A percentile compares a stretch with the other conserved stretches of the same genome.
phyloP scores from a whole-genome alignment of 2,888 invertebrate genomes.

The Serripes groenlandicus region DNA sequence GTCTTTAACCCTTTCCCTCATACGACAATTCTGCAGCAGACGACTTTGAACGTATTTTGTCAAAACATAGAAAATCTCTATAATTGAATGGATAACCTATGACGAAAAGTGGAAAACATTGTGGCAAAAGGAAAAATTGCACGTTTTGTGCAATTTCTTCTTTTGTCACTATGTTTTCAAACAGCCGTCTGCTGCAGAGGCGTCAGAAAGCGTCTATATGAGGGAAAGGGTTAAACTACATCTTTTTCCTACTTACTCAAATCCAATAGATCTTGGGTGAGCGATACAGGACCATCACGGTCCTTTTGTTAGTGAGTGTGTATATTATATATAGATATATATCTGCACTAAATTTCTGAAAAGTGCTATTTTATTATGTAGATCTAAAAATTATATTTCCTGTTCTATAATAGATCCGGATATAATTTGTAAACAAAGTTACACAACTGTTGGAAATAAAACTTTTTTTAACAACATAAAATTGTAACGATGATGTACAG shows the following conservation, averaged over 20 bases:
- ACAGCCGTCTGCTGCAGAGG: not conserved
- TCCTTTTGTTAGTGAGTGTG: too few species aligned
- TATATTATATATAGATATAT: too few species aligned
- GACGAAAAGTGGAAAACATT: not conserved
- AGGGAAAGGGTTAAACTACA: not conserved
- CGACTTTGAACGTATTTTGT: not conserved
- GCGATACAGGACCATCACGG: not conserved
- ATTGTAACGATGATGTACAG: too few species aligned
- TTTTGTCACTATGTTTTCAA: slow-evolving; percentile 6
- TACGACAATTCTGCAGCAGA: too few species aligned
- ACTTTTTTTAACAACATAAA: too few species aligned
- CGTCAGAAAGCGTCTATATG: not conserved
- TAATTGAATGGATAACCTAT: not conserved
- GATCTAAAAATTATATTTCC: too few species aligned
- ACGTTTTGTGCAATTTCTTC: not conserved
- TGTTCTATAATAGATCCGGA: too few species aligned
- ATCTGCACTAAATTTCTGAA: too few species aligned
- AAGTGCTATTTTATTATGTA: too few species aligned
- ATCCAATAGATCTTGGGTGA: not conserved
- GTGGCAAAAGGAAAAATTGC: not conserved
- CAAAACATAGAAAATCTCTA: not conserved
- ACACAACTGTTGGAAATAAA: too few species aligned
- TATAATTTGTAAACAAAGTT: too few species aligned
- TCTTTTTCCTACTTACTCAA: not conserved
- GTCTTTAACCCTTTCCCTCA: not conserved